A percentile compares a stretch with the other conserved stretches of the same genome.
These are phyloP conservation scores for Macrobrachium rosenbergii DNA, from an alignment of 1,140 invertebrate species.

Conservation along the genomic window DNA sequence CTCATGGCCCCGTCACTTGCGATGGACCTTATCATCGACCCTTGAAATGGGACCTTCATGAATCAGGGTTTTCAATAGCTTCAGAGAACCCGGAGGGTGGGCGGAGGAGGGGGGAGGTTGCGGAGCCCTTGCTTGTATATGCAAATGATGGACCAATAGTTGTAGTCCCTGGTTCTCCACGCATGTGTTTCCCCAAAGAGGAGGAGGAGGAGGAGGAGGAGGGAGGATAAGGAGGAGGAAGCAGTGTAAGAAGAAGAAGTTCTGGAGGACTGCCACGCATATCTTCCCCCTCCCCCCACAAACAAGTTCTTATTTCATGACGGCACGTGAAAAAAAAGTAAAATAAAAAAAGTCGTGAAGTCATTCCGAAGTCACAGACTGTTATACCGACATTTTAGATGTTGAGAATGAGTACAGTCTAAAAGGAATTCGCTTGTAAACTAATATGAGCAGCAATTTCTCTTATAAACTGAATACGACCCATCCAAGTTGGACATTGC, in stretches of 20 bases:
- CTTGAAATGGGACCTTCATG: conserved; percentile 26
- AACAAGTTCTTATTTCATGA: no score
- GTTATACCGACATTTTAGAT: no score
- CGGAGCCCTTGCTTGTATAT: conserved; percentile 52
- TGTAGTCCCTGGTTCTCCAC: conserved; percentile 29
- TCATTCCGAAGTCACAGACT: no score
- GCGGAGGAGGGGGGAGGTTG: not conserved
- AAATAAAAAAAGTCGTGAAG: no score
- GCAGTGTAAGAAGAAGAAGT: not conserved
- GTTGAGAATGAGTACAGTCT: no score
- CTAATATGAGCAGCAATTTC: no score
- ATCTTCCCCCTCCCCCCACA: no score
- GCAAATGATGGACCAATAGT: conserved; percentile 45
- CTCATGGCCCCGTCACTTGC: not conserved
- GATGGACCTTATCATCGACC: conserved; percentile 31
- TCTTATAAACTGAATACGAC: no score
- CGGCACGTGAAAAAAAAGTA: no score
- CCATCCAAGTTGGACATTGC: no score
- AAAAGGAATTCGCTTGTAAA: no score
- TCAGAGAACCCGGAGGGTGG: conserved; percentile 25
- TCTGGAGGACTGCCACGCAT: no score
- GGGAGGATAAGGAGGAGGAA: not conserved
- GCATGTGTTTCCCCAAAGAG: not conserved
- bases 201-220: not conserved
- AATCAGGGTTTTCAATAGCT: conserved; percentile 48